phyloP scores from a whole-genome alignment of 2,113 vertebrate species.

The Heloderma charlesbogerti region DNA sequence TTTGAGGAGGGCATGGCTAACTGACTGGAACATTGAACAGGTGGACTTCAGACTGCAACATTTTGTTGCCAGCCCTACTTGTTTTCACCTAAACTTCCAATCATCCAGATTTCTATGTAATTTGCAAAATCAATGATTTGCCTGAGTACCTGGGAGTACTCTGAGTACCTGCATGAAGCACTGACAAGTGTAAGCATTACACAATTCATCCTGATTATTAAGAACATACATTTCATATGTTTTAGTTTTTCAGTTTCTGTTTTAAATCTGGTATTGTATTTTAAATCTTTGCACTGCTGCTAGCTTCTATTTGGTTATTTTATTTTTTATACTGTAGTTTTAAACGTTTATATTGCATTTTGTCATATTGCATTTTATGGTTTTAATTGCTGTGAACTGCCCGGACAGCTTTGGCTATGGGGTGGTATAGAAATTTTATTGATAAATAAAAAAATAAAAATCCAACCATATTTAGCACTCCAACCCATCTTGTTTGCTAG shows the following conservation, averaged over 20 bases:
- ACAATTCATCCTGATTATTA: background rate
- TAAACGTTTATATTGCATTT: no score
- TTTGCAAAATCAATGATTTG: background rate
- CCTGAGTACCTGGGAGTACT: background rate
- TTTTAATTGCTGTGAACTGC: no score
- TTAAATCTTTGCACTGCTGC: no score
- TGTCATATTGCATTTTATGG: no score
- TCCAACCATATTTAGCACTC: rapidly evolving
- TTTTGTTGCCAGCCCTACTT: background rate
- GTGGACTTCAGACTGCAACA: background rate
- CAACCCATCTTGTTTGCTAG: rapidly evolving
- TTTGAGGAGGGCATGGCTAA: background rate
- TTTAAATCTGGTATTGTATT: no score
- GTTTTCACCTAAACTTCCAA: background rate
- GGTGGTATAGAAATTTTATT: no score
- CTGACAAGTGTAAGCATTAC: background rate
- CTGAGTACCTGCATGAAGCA: background rate
- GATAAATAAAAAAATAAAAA: no score
- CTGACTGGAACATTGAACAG: background rate
- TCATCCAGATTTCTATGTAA: background rate
- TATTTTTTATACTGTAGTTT: no score
- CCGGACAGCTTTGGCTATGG: no score
- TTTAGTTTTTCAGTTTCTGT: no score
- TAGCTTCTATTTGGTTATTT: no score
- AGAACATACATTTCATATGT: background rate